Conservation (phyloP, 2,888 invertebrate species). For the Zelleria hepariella region DNA sequence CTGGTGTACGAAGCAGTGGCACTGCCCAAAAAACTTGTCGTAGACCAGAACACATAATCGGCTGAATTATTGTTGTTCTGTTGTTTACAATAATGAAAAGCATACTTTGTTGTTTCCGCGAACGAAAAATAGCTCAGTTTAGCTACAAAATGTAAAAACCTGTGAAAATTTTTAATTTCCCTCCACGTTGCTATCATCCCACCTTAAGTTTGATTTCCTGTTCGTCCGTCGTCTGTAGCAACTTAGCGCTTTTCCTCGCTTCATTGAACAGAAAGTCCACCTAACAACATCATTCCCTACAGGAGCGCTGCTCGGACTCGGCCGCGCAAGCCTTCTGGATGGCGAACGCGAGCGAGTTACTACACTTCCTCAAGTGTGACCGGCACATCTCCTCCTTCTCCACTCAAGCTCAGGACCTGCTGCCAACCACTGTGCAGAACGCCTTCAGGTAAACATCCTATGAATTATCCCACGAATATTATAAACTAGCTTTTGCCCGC, state of each 20-base stretch:
- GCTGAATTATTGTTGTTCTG: no score
- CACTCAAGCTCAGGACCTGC: slow-evolving; percentile 91
- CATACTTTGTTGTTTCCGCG: no score
- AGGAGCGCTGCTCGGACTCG: slow-evolving; percentile 89
- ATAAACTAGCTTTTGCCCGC: no score
- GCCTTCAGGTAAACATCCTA: slow-evolving; percentile 92
- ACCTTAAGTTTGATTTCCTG: neutral
- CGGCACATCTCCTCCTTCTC: slow-evolving; percentile 94
- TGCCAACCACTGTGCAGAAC: slow-evolving; percentile 94
- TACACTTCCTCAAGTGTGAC: slow-evolving; percentile 97
- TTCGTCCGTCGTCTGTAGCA: neutral
- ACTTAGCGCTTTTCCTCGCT: neutral
- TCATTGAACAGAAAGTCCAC: neutral
- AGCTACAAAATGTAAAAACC: no score
- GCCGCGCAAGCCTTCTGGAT: slow-evolving; percentile 95
- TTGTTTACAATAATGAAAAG: no score
- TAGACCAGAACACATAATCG: no score
- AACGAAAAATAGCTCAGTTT: no score
- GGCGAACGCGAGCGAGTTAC: slow-evolving; percentile 96
- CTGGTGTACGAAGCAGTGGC: no score
- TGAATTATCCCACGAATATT: no score
- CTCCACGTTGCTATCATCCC: no score
- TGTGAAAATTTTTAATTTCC: no score
- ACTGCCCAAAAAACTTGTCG: no score
- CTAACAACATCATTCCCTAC: slow-evolving; percentile 6